Evolutionary conservation across 1,140 invertebrate species (phyloP).

Genomic region (Halictus rubicundus): DNA sequence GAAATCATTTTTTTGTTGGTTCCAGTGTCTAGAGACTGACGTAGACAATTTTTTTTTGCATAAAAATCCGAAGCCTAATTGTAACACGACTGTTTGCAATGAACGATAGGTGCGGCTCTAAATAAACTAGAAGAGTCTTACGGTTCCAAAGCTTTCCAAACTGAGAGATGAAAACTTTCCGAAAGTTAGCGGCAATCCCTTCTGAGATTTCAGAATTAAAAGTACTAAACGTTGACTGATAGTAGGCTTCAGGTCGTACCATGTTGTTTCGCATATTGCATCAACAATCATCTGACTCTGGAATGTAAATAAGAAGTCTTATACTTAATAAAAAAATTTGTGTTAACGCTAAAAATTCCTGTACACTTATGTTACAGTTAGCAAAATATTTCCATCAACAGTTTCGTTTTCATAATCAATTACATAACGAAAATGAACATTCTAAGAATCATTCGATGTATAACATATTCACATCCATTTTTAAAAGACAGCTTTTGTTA

Average conservation of each 20-base stretch:
- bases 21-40: no score
- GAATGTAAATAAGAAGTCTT: neutral
- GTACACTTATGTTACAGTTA: no score
- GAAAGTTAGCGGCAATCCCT: slow-evolving; percentile 44
- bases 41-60: no score
- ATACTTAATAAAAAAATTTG: neutral
- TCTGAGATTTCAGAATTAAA: slow-evolving; percentile 56
- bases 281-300: slow-evolving; percentile 49
- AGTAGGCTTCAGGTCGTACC: slow-evolving; percentile 44
- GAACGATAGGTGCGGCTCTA: neutral
- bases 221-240: slow-evolving; percentile 44
- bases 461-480: no score
- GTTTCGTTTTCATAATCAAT: no score
- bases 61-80: no score
- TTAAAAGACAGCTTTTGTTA: no score
- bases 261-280: slow-evolving; percentile 34
- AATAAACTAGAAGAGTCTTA: slow-evolving; percentile 28
- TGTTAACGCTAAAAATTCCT: no score
- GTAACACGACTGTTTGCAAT: neutral
- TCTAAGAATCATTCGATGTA: no score
- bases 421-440: no score
- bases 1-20: no score
- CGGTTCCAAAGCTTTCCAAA: slow-evolving; percentile 43
- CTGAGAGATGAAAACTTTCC: slow-evolving; percentile 54
- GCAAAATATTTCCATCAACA: no score